Evolutionary conservation across 2,797 vertebrate species (phyloP).

Genomic region (Anas flavirostris): DNA sequence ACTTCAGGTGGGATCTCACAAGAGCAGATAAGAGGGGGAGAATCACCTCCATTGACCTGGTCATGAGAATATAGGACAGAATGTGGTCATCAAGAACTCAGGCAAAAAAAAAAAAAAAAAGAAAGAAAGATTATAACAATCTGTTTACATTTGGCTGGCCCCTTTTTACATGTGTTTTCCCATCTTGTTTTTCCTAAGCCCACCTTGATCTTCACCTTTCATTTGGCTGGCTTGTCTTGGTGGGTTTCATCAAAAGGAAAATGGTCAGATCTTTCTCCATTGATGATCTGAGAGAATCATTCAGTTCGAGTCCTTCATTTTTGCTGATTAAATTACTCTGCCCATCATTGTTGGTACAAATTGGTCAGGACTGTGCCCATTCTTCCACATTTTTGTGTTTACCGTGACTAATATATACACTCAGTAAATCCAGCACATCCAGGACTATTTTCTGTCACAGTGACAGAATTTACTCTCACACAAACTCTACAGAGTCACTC

Average conservation of each 20-base stretch:
- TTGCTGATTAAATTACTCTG: not conserved
- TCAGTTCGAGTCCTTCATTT: not conserved
- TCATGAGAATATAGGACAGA: not conserved
- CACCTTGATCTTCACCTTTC: not conserved
- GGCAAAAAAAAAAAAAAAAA: not conserved
- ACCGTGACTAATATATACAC: not conserved
- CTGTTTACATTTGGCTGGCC: not conserved
- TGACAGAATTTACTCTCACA: not conserved
- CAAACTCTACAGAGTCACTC: not conserved
- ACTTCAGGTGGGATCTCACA: too few relatives aligned
- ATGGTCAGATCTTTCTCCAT: not conserved
- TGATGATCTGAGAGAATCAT: not conserved
- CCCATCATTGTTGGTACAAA: not conserved
- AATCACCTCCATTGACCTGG: too few relatives aligned
- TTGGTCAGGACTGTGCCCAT: too few relatives aligned
- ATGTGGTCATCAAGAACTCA: not conserved
- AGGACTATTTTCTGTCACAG: not conserved
- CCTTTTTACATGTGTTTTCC: not conserved
- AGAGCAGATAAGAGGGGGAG: too few relatives aligned
- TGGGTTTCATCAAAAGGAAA: not conserved
- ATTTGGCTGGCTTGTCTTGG: not conserved
- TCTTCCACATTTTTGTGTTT: not conserved
- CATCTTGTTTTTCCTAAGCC: not conserved
- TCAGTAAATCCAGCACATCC: not conserved
- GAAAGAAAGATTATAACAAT: not conserved